Base-by-base conservation (phyloP, 2,113 vertebrate genomes). In the Ursus arctos region DNA sequence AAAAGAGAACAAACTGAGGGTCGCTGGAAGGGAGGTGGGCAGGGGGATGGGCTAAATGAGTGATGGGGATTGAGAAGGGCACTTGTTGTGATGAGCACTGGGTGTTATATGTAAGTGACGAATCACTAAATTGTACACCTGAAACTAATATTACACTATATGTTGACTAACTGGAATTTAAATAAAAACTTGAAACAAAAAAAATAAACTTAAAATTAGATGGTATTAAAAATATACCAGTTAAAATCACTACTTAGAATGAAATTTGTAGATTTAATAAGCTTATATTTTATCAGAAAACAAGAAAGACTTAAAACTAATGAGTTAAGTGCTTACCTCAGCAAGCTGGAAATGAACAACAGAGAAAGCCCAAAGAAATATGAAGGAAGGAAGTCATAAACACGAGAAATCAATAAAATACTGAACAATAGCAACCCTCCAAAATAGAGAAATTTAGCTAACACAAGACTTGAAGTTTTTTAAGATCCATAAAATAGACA, bases 181-280 rank as follows among this genome's bases (percentile, higher is more conserved):
- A 76, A 49, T 76, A 31, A 76, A 76, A 76, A 76, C 26, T 28
- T 76, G 74, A 31, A 49, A 76, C 72, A 72, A 93, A 86, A 26
- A 90, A 36, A 10, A 86, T 76, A 81, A 51, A 40, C 40, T 93
- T 93, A 80, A 94, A 88, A 91, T 88, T n/a, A 95, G 83, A 84
- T 74, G 18, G 24, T 83, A 71, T 91, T 94, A 53, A 77, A 86
- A 89, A 65, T 55, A 31, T 0, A 16, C 16, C 4, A 21, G 36
- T 57, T 40, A 77, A 88, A 85, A 47, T 76, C 83, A 92, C n/a
- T 51, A 87, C 22, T 80, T 72, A 82, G 57, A 92, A 95, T 19
- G 6, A 97, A 93, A 93, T 77, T 12, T 83, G 26, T 94, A 85
- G 43, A 84, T 86, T 74, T 94, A 80, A 88, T 92, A 79, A 92